Evolutionary conservation across 2,888 invertebrate species (phyloP), one percentile per base, ranked within the genome.

Genomic region (Morpho helenor): DNA sequence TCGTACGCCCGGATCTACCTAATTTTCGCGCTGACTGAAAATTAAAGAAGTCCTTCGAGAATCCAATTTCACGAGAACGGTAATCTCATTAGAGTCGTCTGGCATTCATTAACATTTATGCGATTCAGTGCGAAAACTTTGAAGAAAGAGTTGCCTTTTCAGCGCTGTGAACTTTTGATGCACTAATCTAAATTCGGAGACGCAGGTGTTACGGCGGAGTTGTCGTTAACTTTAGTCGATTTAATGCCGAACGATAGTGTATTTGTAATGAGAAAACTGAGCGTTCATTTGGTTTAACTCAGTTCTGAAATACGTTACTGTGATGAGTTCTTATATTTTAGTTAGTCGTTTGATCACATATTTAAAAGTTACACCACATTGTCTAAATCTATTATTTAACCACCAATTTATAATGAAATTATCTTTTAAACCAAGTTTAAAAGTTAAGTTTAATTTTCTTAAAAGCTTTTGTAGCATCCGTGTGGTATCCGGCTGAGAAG

Each of bases 21-120:
- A 84, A 87, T 87, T 87, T 86, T 84, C 82, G 63, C 77, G 78
- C 77, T 80, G 82, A 80, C 79, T 85, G 85, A 81, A 87, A 87
- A 87, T 87, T 87, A 83, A 88, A 87, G 87, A 86, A 87, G 82
- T 85, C 84, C 76, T 79, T 76, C 77, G 82, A 70, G 82, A 82
- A 86, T 86, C 82, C 84, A 88, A 88, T 88, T 87, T 85, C 81
- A 84, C 82, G 79, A 82, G 76, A 82, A 75, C 80, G 77, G 81
- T 88, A 90, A 90, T 87, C 86, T 87, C 82, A 86, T 88, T 89
- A 88, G 82, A 75, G 78, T 78, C 79, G 82, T 79, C 86, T 87
- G 82, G 79, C 80, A 82, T 89, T 88, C 87, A 88, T 88, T 88
- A 89, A 83, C 84, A 86, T 89, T 88, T 87, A 87, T 87, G 83